Conservation (phyloP, 1,140 invertebrate species). For the Fopius arisanus region DNA sequence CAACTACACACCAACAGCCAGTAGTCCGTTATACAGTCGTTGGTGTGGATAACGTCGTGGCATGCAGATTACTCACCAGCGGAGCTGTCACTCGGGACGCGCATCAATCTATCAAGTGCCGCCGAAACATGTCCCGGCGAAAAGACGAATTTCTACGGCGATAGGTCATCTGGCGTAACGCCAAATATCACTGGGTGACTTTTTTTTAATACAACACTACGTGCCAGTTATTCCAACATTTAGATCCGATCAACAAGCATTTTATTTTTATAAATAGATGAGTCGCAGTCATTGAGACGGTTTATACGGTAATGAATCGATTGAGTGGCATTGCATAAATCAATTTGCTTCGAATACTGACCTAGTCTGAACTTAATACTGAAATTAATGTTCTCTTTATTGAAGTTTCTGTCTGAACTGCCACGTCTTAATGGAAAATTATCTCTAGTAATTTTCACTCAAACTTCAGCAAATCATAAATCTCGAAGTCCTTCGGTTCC, state of each 20-base stretch:
- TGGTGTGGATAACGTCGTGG: conserved; percentile 22
- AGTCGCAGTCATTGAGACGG: neutral
- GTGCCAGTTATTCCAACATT: neutral
- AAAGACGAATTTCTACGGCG: conserved; percentile 52
- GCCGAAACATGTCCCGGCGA: conserved; percentile 48
- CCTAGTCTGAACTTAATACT: neutral
- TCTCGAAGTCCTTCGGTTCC: too few species aligned
- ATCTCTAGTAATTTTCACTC: neutral
- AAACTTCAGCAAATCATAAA: neutral
- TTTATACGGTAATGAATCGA: neutral
- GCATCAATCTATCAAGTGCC: conserved; percentile 50
- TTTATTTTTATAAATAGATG: neutral
- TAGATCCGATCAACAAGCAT: neutral
- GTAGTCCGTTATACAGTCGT: neutral
- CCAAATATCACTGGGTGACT: conserved; percentile 35
- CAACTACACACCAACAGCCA: neutral
- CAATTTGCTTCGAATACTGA: neutral
- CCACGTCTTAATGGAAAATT: neutral
- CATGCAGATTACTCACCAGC: conserved; percentile 45
- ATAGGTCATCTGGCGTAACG: conserved; percentile 48
- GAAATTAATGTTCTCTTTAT: neutral
- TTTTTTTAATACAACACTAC: neutral
- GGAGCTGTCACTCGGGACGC: conserved; percentile 45
- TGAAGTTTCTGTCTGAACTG: neutral
- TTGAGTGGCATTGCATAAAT: neutral